Percentiles rank a stretch among this genome's conserved stretches.
Evolutionary conservation across 1,140 invertebrate genomes (phyloP).

Genomic region (Meloidogyne hapla): DNA sequence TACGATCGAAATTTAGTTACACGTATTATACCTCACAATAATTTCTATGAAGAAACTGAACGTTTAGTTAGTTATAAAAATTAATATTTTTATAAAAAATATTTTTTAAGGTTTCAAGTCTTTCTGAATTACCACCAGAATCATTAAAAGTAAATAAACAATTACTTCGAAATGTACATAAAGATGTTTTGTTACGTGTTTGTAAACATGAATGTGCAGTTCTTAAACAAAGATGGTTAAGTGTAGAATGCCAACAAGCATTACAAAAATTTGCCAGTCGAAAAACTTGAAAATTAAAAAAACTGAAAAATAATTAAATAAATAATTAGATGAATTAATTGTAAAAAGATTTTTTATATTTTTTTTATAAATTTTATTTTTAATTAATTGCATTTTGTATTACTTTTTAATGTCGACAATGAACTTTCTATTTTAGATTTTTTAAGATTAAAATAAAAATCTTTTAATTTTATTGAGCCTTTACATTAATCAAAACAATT

Average conservation of each 20-base stretch:
- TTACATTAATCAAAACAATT: too few species aligned
- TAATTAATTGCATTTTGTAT: too few species aligned
- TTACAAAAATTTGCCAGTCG: slow-evolving; percentile 68
- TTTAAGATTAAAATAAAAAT: too few species aligned
- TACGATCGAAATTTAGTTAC: slow-evolving; percentile 74
- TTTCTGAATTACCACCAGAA: slow-evolving; percentile 59
- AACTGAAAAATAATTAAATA: background rate
- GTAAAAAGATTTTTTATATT: too few species aligned
- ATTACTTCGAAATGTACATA: slow-evolving; percentile 66
- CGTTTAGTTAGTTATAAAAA: slow-evolving; percentile 1
- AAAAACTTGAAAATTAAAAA: slow-evolving; percentile 33
- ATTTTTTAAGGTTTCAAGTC: slow-evolving; percentile 4
- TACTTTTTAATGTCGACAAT: too few species aligned
- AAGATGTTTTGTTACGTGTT: slow-evolving; percentile 67
- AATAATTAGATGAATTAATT: too few species aligned
- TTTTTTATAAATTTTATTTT: too few species aligned
- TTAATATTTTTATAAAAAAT: background rate
- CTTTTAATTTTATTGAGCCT: too few species aligned
- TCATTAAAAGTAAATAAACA: slow-evolving; percentile 70
- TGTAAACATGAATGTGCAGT: slow-evolving; percentile 69
- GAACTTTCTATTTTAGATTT: too few species aligned
- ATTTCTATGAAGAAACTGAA: slow-evolving; percentile 67
- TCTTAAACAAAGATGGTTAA: slow-evolving; percentile 70
- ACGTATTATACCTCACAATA: slow-evolving; percentile 70
- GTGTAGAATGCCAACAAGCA: slow-evolving; percentile 70